phyloP scores from a whole-genome alignment of 2,113 vertebrate species.

The Myotis brandtii region DNA sequence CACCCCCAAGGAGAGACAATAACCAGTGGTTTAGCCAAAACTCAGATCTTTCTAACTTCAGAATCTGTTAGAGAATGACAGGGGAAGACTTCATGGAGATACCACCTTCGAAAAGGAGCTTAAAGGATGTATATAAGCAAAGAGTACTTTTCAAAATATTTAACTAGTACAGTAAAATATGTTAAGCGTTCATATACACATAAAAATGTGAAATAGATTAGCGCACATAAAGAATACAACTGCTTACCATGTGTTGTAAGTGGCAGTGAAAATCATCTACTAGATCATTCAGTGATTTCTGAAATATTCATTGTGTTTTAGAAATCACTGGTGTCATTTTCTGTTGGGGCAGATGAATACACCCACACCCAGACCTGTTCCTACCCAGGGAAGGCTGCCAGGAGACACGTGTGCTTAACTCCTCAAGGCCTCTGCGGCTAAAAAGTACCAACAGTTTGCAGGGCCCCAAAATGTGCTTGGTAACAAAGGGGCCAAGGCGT shows the following conservation, averaged over 20 bases:
- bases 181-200: neutral
- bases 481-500: neutral
- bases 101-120: neutral
- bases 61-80: neutral
- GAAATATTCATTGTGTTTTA: slow-evolving; percentile 31
- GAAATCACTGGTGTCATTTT: neutral
- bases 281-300: neutral
- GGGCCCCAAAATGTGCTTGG: neutral
- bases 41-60: neutral
- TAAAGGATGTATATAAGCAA: neutral
- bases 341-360: neutral
- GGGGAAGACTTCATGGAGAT: neutral
- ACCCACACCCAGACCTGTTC: neutral
- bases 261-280: neutral
- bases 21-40: neutral
- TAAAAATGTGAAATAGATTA: slow-evolving; percentile 28
- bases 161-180: neutral
- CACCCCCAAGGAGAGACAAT: neutral
- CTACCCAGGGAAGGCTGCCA: neutral
- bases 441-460: neutral
- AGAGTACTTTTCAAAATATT: neutral
- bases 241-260: neutral
- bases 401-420: neutral
- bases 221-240: neutral
- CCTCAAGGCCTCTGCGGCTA: neutral